Evolutionary conservation across 2,888 invertebrate genomes (phyloP).

Genomic region (Serrognathus titanus): DNA sequence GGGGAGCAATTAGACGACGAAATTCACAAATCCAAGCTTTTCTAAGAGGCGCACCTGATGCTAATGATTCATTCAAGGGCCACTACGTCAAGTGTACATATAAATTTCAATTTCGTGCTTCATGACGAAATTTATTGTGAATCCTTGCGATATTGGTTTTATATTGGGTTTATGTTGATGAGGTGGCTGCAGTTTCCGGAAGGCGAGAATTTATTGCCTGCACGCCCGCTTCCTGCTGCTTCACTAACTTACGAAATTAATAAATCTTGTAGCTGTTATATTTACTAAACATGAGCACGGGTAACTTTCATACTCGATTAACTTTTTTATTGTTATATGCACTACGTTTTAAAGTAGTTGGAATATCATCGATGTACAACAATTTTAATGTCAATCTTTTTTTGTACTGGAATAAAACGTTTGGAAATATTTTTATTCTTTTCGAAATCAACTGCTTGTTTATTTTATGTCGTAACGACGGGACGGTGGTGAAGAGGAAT

Average conservation of each 20-base stretch:
- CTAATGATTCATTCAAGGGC: conserved; percentile 37
- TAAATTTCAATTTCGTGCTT: conserved; percentile 40
- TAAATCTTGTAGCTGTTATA: conserved; percentile 12
- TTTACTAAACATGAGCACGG: background rate
- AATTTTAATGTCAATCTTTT: too few species aligned
- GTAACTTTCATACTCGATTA: conserved; percentile 5
- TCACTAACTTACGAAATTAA: conserved; percentile 20
- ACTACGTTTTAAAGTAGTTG: background rate
- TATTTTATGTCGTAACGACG: too few species aligned
- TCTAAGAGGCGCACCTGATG: conserved; percentile 17
- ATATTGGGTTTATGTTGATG: conserved; percentile 26
- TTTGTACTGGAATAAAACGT: too few species aligned
- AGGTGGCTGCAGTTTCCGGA: conserved; percentile 12
- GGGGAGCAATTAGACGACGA: background rate
- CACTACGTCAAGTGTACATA: conserved; percentile 35
- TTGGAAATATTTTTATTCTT: too few species aligned
- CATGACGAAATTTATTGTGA: conserved; percentile 24
- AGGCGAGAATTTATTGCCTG: conserved; percentile 14
- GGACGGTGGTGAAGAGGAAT: too few species aligned
- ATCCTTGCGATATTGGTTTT: conserved; percentile 22
- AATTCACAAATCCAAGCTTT: background rate
- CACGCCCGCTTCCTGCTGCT: conserved; percentile 4
- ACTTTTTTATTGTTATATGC: background rate
- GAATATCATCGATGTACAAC: too few species aligned
- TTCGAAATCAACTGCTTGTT: too few species aligned